Base-by-base conservation (phyloP, 2,113 vertebrate genomes). In the Hystrix cristata region DNA sequence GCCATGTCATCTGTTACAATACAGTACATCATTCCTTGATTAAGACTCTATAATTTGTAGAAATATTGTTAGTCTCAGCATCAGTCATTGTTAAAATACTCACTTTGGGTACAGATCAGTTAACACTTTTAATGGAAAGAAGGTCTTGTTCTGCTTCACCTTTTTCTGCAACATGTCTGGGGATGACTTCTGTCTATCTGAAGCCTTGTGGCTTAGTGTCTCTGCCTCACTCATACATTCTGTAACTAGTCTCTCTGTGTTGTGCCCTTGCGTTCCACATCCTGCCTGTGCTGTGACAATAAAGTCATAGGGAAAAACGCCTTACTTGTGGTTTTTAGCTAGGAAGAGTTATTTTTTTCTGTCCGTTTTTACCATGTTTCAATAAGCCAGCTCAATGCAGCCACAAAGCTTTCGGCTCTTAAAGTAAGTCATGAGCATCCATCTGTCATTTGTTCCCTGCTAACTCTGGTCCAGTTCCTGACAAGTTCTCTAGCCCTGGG, bases 51-150 rank as follows among this genome's bases (percentile, higher is more conserved):
- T 83, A 67, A 91, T 86, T 51, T 79, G n/a, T 71, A 81, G 43
- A 94, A 94, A 94, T 72, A 65, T 25, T 95, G 79, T 94, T 64
- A 65, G 34, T 81, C 27, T 90, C 2, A 1, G 43, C 38, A 87
- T 84, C 3, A 71, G 57, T 92, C 51, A 71, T 21, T 81, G 57
- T 92, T 21, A 95, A 87, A 96, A 64, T 29, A 82, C 4, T 85
- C 71, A 51, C 74, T 92, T 90, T 87, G 34, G 23, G 21, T 80
- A 72, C n/a, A 72, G 55, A 64, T 76, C 25, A n/a, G 34, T 69
- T 85, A 84, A 38, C 25, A 53, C 78, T 81, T 93, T 43, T 0
- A 27, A 38, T 76, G 43, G 11, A 76, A 14, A 21, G 80, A 65
- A 76, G n/a, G 29, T 57, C 46, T 93, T 87, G 9, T 27, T 95